Conservation (phyloP, 2,113 vertebrate genomes). For the Thomomys bottae region DNA sequence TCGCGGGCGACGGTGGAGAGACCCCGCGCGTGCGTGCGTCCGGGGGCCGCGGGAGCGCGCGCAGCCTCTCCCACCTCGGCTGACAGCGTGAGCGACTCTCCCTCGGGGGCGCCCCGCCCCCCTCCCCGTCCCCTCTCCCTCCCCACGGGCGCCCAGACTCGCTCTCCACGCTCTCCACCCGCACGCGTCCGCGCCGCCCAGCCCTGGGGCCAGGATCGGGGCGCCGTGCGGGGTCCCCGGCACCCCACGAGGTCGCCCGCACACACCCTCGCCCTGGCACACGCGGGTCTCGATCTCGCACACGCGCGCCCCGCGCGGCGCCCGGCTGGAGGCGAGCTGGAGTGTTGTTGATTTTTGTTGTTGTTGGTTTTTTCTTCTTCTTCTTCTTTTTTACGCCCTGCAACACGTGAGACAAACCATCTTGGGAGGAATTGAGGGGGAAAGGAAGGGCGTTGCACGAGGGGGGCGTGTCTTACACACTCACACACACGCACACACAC, state of each 20-base stretch:
- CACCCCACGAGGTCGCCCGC: too few relatives aligned
- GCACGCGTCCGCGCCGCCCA: too few relatives aligned
- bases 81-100: constrained; percentile 83
- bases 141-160: not conserved
- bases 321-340: constrained; percentile 1
- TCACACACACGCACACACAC: constrained; percentile 50
- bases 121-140: not conserved
- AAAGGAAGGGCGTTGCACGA: not conserved
- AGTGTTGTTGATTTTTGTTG: too few relatives aligned
- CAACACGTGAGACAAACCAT: constrained; percentile 68
- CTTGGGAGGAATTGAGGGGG: constrained; percentile 62
- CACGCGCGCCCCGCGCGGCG: constrained; percentile 35
- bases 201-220: too few relatives aligned
- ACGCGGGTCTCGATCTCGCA: not conserved
- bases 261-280: constrained; percentile 9
- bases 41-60: constrained; percentile 83
- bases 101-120: not conserved
- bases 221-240: too few relatives aligned
- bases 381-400: constrained; percentile 50
- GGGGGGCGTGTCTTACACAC: constrained; percentile 53
- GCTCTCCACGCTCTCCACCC: not conserved
- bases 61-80: constrained; percentile 88
- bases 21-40: constrained; percentile 80
- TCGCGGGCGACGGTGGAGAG: constrained; percentile 58
- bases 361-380: not conserved